Evolutionary conservation across 1,140 invertebrate species (phyloP).

Genomic region (Papilio polytes): DNA sequence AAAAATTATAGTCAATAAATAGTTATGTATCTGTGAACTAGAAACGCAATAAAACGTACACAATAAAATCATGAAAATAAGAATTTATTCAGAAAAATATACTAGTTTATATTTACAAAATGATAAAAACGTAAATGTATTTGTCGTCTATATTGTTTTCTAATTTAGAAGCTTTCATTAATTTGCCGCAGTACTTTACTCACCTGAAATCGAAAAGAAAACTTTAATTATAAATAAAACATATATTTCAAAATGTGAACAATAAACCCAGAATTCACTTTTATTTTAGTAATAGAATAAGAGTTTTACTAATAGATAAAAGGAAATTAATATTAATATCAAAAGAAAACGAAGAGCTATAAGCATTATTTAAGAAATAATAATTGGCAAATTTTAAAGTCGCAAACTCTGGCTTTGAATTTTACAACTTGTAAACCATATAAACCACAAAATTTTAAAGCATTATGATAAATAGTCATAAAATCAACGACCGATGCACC

Average conservation of each 20-base stretch:
- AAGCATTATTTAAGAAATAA: too few relatives aligned
- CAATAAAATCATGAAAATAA: background rate
- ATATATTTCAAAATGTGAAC: background rate
- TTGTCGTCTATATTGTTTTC: background rate
- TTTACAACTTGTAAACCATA: background rate
- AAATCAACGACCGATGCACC: slow-evolving; percentile 9
- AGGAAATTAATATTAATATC: too few relatives aligned
- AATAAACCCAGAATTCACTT: background rate
- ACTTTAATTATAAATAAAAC: background rate
- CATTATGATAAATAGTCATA: slow-evolving; percentile 18
- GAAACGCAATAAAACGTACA: background rate
- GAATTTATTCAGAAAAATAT: slow-evolving; percentile 20
- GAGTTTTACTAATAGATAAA: too few relatives aligned
- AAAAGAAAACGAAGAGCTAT: too few relatives aligned
- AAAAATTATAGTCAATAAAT: too few relatives aligned
- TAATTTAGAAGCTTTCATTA: background rate
- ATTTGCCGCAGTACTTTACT: background rate
- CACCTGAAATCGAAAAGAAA: background rate
- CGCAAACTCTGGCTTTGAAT: background rate
- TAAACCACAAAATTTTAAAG: background rate
- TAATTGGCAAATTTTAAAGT: background rate
- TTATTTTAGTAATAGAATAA: too few relatives aligned
- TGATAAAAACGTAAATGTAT: background rate
- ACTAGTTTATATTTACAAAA: slow-evolving; percentile 10
- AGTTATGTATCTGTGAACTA: too few relatives aligned